A percentile compares a stretch with the other conserved stretches of the same genome.
phyloP scores from a whole-genome alignment of 2,113 vertebrate genomes.

The Aspidoscelis tigris region DNA sequence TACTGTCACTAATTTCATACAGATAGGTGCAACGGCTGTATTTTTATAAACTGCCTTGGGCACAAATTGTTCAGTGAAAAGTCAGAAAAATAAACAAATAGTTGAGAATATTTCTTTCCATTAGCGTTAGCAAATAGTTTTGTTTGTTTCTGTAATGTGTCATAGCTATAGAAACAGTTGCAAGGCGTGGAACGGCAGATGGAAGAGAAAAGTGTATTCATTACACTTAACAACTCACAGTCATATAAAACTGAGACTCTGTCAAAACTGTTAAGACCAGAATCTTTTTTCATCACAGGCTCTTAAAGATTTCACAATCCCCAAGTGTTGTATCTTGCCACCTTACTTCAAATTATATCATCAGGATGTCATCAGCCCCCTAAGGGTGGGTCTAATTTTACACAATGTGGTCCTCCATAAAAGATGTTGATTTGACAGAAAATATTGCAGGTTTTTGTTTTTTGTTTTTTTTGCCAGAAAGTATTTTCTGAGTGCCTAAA shows the following conservation, averaged over 20 bases:
- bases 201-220: neutral
- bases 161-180: no score
- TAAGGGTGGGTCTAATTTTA: neutral
- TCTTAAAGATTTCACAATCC: neutral
- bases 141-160: no score
- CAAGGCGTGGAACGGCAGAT: neutral
- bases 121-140: no score
- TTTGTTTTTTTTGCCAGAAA: slow-evolving; percentile 61
- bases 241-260: no score
- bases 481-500: slow-evolving; percentile 54
- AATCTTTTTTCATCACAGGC: neutral
- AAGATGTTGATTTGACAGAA: neutral
- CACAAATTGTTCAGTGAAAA: no score
- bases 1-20: no score
- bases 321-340: neutral
- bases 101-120: no score
- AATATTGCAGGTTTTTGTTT: slow-evolving; percentile 26
- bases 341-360: neutral
- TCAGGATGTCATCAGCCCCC: neutral
- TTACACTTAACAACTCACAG: no score
- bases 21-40: no score
- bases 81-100: no score
- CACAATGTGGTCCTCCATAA: neutral
- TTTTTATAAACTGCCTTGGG: no score
- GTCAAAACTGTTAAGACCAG: neutral